Percentiles rank a stretch among this genome's conserved stretches.
phyloP scores from a whole-genome alignment of 1,140 invertebrate species.

The Lepidurus couesii region DNA sequence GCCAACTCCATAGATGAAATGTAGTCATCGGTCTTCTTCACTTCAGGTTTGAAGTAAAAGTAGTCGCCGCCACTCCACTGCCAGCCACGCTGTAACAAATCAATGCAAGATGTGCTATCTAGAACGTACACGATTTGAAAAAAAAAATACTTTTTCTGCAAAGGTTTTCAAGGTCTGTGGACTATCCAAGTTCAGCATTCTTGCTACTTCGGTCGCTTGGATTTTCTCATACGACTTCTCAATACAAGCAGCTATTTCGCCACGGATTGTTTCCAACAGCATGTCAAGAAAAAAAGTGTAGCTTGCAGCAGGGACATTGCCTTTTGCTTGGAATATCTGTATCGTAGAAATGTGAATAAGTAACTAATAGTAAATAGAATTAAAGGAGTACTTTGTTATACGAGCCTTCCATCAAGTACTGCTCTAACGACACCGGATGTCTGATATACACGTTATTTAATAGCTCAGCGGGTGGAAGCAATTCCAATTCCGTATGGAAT shows the following conservation, averaged over 20 bases:
- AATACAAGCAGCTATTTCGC: conserved; percentile 93
- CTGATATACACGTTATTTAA: conserved; percentile 90
- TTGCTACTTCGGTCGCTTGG: conserved; percentile 74
- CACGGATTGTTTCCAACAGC: conserved; percentile 86
- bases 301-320: conserved; percentile 90
- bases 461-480: conserved; percentile 86
- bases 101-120: neutral
- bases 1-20: conserved; percentile 85
- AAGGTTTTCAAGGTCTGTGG: conserved; percentile 58
- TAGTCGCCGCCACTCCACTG: conserved; percentile 67
- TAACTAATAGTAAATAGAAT: conserved; percentile 10
- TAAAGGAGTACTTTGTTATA: conserved; percentile 82
- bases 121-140: neutral
- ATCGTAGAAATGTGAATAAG: conserved; percentile 36
- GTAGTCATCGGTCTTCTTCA: conserved; percentile 64
- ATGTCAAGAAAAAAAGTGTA: conserved; percentile 98
- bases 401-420: conserved; percentile 98
- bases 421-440: conserved; percentile 91
- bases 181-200: conserved; percentile 80
- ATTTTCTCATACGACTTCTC: conserved; percentile 94
- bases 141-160: conserved; percentile 36
- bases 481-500: conserved; percentile 96
- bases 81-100: conserved; percentile 59
- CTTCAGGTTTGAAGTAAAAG: conserved; percentile 70
- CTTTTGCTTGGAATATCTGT: conserved; percentile 76